phyloP scores from a whole-genome alignment of 2,113 vertebrate genomes.

The Morone saxatilis region DNA sequence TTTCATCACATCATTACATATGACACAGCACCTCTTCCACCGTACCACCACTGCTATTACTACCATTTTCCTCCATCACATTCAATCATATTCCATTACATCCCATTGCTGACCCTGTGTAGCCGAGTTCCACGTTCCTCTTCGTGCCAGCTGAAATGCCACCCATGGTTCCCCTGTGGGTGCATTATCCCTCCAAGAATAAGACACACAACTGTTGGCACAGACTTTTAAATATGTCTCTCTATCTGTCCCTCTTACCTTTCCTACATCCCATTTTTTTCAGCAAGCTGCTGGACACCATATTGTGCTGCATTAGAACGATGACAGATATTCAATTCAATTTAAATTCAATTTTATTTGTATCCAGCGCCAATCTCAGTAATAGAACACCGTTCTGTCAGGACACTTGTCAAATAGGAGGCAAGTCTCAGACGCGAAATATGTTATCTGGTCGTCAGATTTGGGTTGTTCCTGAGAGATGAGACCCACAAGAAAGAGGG shows the following conservation, averaged over 20 bases:
- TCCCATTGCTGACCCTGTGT: slow-evolving; percentile 50
- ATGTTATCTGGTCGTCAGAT: slow-evolving; percentile 49
- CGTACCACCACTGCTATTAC: slow-evolving; percentile 30
- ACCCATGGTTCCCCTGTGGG: slow-evolving; percentile 28
- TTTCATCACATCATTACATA: slow-evolving; percentile 38
- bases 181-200: slow-evolving; percentile 31
- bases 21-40: background rate
- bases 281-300: slow-evolving; percentile 3
- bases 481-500: background rate
- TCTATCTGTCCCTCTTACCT: background rate
- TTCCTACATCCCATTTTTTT: background rate
- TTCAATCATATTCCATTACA: slow-evolving; percentile 67
- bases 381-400: too few relatives aligned
- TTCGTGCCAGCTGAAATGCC: slow-evolving; percentile 58
- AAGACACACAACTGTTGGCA: slow-evolving; percentile 29
- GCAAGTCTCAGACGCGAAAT: too few relatives aligned
- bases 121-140: slow-evolving; percentile 25
- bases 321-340: background rate
- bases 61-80: slow-evolving; percentile 56
- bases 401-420: too few relatives aligned
- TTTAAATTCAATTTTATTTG: too few relatives aligned
- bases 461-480: slow-evolving; percentile 21
- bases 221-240: slow-evolving; percentile 10
- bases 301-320: slow-evolving; percentile 51
- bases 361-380: too few relatives aligned